Conservation (phyloP, 2,797 vertebrate genomes). For the Nannoperca obscura region DNA sequence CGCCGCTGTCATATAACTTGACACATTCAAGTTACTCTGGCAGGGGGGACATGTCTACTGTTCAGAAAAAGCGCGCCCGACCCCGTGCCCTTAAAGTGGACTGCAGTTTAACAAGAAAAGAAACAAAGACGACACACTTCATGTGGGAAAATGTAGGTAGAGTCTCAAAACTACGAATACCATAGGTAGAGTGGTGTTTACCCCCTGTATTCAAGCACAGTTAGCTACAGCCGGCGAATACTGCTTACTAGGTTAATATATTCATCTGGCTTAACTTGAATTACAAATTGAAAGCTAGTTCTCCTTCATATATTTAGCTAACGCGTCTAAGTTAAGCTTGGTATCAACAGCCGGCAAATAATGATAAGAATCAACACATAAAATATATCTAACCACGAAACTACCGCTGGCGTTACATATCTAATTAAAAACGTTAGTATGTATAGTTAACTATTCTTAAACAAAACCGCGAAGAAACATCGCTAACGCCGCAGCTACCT, state of each 20-base stretch:
- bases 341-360: neutral
- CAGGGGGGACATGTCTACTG: neutral
- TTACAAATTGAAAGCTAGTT: conserved; percentile 59
- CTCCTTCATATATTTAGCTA: conserved; percentile 51
- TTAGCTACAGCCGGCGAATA: neutral
- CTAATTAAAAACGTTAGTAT: neutral
- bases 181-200: neutral
- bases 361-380: neutral
- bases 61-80: conserved; percentile 77
- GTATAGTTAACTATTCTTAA: conserved; percentile 30
- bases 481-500: conserved; percentile 67
- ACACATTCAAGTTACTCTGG: neutral
- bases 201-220: neutral
- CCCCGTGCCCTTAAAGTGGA: conserved; percentile 32
- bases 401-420: no score
- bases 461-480: conserved; percentile 59
- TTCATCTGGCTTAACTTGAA: conserved; percentile 54
- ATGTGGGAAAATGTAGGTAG: neutral
- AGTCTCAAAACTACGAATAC: neutral
- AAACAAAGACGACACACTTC: conserved; percentile 65
- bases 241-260: conserved; percentile 5
- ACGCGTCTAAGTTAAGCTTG: conserved; percentile 47
- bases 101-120: conserved; percentile 29
- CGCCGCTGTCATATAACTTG: neutral
- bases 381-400: accelerated